Evolutionary conservation across 2,113 vertebrate species (phyloP).

Genomic region (Cinclus cinclus): DNA sequence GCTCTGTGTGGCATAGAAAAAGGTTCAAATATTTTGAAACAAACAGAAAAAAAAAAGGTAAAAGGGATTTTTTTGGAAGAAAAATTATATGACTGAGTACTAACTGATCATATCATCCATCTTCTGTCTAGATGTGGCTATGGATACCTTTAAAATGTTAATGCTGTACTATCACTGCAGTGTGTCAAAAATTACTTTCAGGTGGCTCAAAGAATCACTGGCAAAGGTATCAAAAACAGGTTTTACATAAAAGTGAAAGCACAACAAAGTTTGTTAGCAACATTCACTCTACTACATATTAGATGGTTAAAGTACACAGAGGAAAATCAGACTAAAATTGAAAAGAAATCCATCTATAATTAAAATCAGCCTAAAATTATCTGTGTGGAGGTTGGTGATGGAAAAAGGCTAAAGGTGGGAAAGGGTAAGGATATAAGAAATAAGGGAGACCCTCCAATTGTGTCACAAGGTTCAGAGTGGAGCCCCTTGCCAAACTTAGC

Average conservation of each 20-base stretch:
- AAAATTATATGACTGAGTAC: background rate
- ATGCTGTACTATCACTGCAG: background rate
- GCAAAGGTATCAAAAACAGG: background rate
- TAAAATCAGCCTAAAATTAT: background rate
- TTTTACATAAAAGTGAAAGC: background rate
- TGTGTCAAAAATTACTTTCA: background rate
- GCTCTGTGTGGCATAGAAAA: background rate
- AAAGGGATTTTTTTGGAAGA: background rate
- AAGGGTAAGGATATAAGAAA: background rate
- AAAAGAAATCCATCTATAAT: background rate
- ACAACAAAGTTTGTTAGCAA: background rate
- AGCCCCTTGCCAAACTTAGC: background rate
- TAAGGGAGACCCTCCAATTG: background rate
- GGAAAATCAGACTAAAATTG: background rate
- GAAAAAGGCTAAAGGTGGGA: background rate
- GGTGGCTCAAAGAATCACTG: background rate
- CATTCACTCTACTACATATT: background rate
- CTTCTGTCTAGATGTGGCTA: background rate
- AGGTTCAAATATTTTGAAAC: background rate
- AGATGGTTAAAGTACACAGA: background rate
- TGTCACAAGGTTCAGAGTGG: background rate
- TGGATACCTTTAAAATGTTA: background rate
- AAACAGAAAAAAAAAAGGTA: background rate
- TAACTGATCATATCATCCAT: background rate
- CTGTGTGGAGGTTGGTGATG: background rate